Conservation (phyloP, 2,888 invertebrate species). For the Ecdyonurus torrentis region DNA sequence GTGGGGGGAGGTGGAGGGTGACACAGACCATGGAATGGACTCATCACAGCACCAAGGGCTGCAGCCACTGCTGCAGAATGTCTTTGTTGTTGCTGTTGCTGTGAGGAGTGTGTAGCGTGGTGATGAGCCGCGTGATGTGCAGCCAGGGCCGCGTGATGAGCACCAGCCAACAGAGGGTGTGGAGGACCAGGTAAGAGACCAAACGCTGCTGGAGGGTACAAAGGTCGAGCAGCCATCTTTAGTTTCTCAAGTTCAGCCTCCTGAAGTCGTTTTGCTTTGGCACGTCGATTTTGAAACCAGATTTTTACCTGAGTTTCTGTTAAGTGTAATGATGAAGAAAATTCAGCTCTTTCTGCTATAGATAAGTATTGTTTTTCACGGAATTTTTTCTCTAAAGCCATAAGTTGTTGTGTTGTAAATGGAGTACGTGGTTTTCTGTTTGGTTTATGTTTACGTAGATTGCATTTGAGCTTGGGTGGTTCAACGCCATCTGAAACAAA, state of each 20-base stretch:
- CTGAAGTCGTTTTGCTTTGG: constrained; percentile 91
- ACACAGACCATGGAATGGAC: constrained; percentile 7
- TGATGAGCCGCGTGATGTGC: constrained; percentile 29
- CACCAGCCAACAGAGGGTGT: constrained; percentile 19
- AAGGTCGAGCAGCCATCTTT: constrained; percentile 39
- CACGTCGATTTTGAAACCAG: constrained; percentile 85
- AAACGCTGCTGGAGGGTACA: constrained; percentile 21
- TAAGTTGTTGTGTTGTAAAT: constrained; percentile 83
- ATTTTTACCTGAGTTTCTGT: constrained; percentile 93
- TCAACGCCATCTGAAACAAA: constrained; percentile 5
- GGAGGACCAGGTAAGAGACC: constrained; percentile 19
- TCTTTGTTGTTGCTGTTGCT: constrained; percentile 4
- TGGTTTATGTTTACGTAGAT: constrained; percentile 84
- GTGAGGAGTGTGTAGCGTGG: background rate
- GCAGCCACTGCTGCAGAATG: background rate
- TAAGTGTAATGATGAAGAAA: constrained; percentile 72
- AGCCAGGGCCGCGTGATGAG: constrained; percentile 31
- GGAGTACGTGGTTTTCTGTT: constrained; percentile 93
- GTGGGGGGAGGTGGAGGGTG: constrained; percentile 4
- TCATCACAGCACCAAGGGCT: background rate
- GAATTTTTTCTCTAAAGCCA: constrained; percentile 85
- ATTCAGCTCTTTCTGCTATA: constrained; percentile 89
- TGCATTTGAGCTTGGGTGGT: constrained; percentile 45
- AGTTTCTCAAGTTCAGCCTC: constrained; percentile 90
- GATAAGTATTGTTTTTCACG: constrained; percentile 86